Percentiles rank a stretch among this genome's conserved stretches.
These are phyloP conservation scores for Oreochromis spilurus DNA, from an alignment of 2,113 vertebrate genomes.

Conservation along the genomic window DNA sequence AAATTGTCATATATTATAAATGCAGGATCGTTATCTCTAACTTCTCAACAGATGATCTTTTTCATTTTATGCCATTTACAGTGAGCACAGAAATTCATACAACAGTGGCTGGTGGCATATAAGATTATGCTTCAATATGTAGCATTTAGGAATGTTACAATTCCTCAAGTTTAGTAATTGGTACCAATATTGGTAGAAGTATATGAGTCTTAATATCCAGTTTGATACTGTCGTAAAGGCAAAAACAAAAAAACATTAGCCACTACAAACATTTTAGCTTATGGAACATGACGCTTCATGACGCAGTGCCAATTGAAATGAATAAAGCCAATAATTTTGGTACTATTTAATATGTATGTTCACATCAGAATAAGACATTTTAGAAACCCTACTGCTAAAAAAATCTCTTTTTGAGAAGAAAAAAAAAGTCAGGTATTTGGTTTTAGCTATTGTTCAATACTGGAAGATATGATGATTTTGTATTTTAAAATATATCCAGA, in stretches of 20 bases:
- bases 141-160: not conserved
- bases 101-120: not conserved
- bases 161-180: not conserved
- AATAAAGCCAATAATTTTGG: not conserved
- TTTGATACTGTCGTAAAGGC: not conserved
- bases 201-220: not conserved
- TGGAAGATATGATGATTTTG: not conserved
- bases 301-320: not conserved
- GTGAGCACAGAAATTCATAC: not conserved
- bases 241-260: not conserved
- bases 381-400: not conserved
- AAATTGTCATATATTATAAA: not conserved
- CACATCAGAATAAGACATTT: not conserved
- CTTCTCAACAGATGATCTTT: not conserved
- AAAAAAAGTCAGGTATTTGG: rapidly evolving
- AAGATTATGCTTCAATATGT: not conserved
- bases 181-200: not conserved
- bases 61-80: not conserved
- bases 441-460: not conserved
- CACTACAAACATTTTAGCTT: not conserved
- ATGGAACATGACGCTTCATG: not conserved
- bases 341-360: not conserved
- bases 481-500: not conserved
- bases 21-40: not conserved
- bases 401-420: not conserved